Base-by-base conservation (phyloP, 2,888 invertebrate species). In the Drosophila quinaria region DNA sequence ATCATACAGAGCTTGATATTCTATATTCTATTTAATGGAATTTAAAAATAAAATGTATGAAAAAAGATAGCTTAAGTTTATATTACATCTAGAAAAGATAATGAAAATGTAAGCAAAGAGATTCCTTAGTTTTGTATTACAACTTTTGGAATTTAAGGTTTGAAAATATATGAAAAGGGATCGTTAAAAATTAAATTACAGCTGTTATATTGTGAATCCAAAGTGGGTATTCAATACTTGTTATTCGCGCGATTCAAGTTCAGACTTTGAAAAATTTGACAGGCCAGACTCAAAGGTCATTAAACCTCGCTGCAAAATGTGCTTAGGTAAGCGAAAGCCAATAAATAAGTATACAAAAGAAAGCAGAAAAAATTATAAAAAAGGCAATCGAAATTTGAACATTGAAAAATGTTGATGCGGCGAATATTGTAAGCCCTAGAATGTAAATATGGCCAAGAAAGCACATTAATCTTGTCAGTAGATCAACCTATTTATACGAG, bases 231-330 rank as follows among this genome's bases (percentile, higher is more conserved):
- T 29, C n/a, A 51, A 37, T 50, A 51, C 31, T 63, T 50, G 42
- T 44, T 44, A 33, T 56, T 35, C 22, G 39, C 37, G 19, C n/a
- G 39, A 35, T 60, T 39, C 10, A 25, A 42, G 58, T 59, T 58
- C 17, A 29, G 19, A 10, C 42, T 9, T 19, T 11, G 4, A 31
- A 6, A 41, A 37, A 56, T 37, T 59, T 8, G n/a, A 22, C 25
- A 15, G 17, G 8, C 31, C 25, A 52, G 15, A 15, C 22, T 39
- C 42, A 50, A 74, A 69, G 82, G 65, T 82, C 73, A 67, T 69
- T 82, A 62, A 86, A 86, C 86, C 74, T 70, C 54, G 54, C 44
- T 17, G 31, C 52, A 15, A 61, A 75, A 76, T 63, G 44, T 65
- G 72, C 58, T 54, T 33, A 44, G 59, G 47, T 78, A 29, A 66